Evolutionary conservation across 2,113 vertebrate species (phyloP).

Genomic region (Melospiza georgiana): DNA sequence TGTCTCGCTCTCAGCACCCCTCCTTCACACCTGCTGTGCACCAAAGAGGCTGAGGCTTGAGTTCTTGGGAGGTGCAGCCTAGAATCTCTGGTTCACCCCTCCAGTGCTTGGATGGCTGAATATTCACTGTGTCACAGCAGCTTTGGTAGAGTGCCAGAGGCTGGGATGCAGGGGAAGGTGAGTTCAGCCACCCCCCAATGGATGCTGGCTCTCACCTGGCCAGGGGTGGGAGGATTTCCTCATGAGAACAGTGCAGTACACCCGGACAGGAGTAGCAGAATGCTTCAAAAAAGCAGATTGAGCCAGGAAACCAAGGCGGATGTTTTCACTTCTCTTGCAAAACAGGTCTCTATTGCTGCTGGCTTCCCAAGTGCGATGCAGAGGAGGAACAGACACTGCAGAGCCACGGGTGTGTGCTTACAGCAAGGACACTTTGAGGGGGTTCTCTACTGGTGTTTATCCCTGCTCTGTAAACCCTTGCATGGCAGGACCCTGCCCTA

Average conservation of each 20-base stretch:
- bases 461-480: not conserved
- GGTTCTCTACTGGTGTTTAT: not conserved
- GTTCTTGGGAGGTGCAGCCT: not conserved
- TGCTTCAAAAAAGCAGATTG: not conserved
- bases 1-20: not conserved
- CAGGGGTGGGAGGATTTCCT: not conserved
- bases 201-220: not conserved
- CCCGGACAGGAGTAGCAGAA: not conserved
- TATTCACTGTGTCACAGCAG: not conserved
- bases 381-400: not conserved
- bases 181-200: not conserved
- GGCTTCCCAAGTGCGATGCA: not conserved
- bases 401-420: not conserved
- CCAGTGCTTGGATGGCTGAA: not conserved
- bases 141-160: not conserved
- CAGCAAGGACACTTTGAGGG: not conserved
- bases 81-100: not conserved
- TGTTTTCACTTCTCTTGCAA: not conserved
- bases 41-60: not conserved
- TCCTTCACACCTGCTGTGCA: not conserved
- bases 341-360: fast-evolving
- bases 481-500: not conserved
- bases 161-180: not conserved
- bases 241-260: not conserved
- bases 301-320: not conserved